Base-by-base conservation (phyloP, 2,797 vertebrate species). In the Botia kubotai region DNA sequence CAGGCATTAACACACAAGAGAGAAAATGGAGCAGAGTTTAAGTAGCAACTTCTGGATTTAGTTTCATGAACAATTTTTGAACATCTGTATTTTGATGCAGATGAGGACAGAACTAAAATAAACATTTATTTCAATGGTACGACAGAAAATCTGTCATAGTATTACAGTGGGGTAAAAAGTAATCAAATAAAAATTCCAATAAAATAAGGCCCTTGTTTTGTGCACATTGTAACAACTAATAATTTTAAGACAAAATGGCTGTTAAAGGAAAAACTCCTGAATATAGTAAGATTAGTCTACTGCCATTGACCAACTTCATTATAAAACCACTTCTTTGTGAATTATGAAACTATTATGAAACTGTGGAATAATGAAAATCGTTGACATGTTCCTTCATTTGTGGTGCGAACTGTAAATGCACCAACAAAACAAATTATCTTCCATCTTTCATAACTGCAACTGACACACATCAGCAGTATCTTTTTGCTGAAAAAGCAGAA, bases 241-340 rank as follows among this genome's bases (percentile, higher is more conserved):
- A 69, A 74, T n/a, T 74, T 26, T n/a, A 6, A 11, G 26, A 6
- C 46, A 39, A 72, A 39, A 72, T 66, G 6, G 12, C 72, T 52
- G 13, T 55, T 16, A 10, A n/a, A 7, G 69, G 58, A 77, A 75
- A 72, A 80, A 69, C 62, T 74, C 23, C 46, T 46, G 39, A 72
- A 58, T 63, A 1, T 74, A 48, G 17, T 75, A 4, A 29, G 80
- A 83, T 80, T 72, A 82, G 77, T 85, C 72, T 36, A 60, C 33
- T 85, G 65, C 43, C 68, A 83, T 46, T 86, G 77, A 75, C 79
- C 53, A 69, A 79, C 43, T 83, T 72, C 67, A 84, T 66, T 70
- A 82, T 58, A 87, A 82, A 70, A 26, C 7, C 21, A 75, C 73
- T 57, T 74, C 26, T 75, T 69, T 60, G 39, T 21, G n/a, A n/a